Evolutionary conservation across 2,888 invertebrate species (phyloP), one percentile per base, ranked within the genome.

Genomic region (Noctuana brunneofusca): DNA sequence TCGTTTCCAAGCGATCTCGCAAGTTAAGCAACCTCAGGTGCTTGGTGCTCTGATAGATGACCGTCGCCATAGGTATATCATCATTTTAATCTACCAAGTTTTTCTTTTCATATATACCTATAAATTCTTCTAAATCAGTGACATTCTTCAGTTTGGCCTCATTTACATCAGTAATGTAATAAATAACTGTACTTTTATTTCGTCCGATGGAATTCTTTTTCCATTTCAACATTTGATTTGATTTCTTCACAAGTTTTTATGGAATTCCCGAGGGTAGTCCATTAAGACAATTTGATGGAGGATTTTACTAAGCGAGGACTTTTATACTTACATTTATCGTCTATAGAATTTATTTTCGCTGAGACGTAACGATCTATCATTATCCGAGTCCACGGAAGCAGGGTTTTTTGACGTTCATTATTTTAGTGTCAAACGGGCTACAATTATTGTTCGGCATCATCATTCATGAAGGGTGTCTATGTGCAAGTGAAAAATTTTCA

Each of bases 181-280:
- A 56, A 12, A 56, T 27, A 32, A 56, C 16, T 27, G 22, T 24
- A 8, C 46, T 46, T 46, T 18, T 18, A 57, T 24, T 27, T 49
- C 22, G n/a, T 14, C 8, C 14, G 14, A n/a, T 11, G 24, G 22
- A 57, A 57, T 48, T 57, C 32, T 20, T 32, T 43, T 46, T 46
- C 18, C 18, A 18, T 43, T 48, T 22, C 48, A 22, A 5, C 48
- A 22, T 48, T 43, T 6, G 12, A 54, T 54, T 48, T 22, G 27
- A 56, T 56, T 56, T 56, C 55, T 56, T 56, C 18, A 16, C 58
- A 58, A 49, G 9, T 49, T 58, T 57, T 49, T 58, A 58, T 58
- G 16, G 49, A 22, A 49, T 58, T 20, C 35, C 38, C 35, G 48
- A 38, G 58, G 58, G 57, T 20, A 38, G 49, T 49, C 48, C 49